Base-by-base conservation (phyloP, 2,888 invertebrate genomes). In the Odontocerum albicorne region DNA sequence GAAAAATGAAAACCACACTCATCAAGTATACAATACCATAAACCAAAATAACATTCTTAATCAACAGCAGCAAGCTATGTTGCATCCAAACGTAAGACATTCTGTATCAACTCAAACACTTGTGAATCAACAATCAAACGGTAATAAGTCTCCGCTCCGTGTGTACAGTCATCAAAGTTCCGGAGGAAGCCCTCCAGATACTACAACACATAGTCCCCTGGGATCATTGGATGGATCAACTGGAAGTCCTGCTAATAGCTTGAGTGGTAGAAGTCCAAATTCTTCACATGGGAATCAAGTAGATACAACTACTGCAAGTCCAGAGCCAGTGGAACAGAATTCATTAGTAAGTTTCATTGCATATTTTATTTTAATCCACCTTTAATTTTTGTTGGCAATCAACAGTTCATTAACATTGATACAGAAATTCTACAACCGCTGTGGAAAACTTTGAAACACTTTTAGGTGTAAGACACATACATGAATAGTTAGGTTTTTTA, bases 131-230 rank as follows among this genome's bases (percentile, higher is more conserved):
- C 66, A 67, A 59, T 68, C 57, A 66, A 70, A 57, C 22, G 65
- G 66, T 39, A 68, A 66, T 36, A 69, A 69, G 60, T 70, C 70
- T 2, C 68, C 81, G 63, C 64, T 75, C 62, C 62, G 73, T 65
- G 7, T 64, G 71, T 54, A 69, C 67, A 66, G 65, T 15, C 58
- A 59, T n/a, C 69, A 66, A 12, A 67, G 64, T 33, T 66, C 68
- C 6, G 70, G 70, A 15, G 65, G 69, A 57, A 71, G 70, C 36
- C 90, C 91, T 4, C 91, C 91, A 0, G 92, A 92, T 66, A 92
- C 92, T 0, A 92, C 92, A 0, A 92, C 92, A 1, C 88, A 88
- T 66, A 90, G 90, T 70, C 91, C 92, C 10, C 75, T 85, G 54
- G 87, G 86, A 51, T 79, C 84, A 3, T 71, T 75, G 36, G 74